These are phyloP conservation scores for Ecdyonurus torrentis DNA, from an alignment of 2,888 invertebrate species.

Conservation along the genomic window DNA sequence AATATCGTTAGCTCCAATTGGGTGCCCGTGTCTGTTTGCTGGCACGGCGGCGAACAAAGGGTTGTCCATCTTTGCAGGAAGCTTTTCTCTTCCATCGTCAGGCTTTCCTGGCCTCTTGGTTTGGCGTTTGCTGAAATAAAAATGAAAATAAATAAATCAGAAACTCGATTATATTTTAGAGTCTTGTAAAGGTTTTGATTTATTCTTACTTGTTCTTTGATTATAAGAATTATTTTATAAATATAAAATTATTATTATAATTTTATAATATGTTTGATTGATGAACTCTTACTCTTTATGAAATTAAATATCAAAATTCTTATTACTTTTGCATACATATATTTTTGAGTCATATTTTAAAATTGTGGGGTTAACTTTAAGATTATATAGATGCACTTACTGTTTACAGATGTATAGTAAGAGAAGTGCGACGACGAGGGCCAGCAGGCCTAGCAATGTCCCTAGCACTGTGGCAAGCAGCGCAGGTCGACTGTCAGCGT, in stretches of 20 bases:
- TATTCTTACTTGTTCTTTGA: too few species aligned
- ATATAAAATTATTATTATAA: not conserved
- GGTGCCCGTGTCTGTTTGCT: conserved; percentile 7
- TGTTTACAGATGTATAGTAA: conserved; percentile 48
- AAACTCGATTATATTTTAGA: too few species aligned
- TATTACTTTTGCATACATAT: too few species aligned
- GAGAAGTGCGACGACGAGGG: conserved; percentile 55
- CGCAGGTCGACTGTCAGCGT: conserved; percentile 29
- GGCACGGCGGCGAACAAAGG: conserved; percentile 22
- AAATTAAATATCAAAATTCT: too few species aligned
- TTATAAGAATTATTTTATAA: too few species aligned
- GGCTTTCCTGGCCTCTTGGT: conserved; percentile 19
- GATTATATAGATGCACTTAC: conserved; percentile 32
- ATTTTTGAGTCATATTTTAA: too few species aligned
- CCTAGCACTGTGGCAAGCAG: conserved; percentile 45
- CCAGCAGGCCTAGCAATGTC: conserved; percentile 51
- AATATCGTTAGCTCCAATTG: conserved; percentile 20
- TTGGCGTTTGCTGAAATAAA: conserved; percentile 19
- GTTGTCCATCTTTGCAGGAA: conserved; percentile 27
- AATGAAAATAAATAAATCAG: not conserved
- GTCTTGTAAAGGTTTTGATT: too few species aligned
- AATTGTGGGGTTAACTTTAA: too few species aligned
- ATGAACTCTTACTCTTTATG: conserved; percentile 14
- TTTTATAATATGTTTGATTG: not conserved
- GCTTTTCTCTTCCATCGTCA: conserved; percentile 14